Evolutionary conservation across 2,888 invertebrate genomes (phyloP).

Genomic region (Drosophila stalkeri): DNA sequence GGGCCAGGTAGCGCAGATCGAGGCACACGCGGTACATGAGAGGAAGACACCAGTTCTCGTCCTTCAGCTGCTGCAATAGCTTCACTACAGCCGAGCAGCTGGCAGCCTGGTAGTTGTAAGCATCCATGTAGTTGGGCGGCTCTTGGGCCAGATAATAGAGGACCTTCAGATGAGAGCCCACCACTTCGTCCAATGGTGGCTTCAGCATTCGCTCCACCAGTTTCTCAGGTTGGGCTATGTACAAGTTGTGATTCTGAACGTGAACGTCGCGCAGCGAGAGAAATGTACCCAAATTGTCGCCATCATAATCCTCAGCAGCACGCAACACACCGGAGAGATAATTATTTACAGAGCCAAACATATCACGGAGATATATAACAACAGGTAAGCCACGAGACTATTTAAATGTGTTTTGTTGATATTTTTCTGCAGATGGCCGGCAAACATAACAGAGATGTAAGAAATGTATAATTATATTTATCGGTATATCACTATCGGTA

Average conservation of each 20-base stretch:
- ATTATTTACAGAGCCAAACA: constrained; percentile 81
- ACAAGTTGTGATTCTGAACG: constrained; percentile 89
- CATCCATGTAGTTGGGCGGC: constrained; percentile 87
- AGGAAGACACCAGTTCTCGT: constrained; percentile 98
- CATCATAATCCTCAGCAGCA: constrained; percentile 88
- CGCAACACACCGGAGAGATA: constrained; percentile 86
- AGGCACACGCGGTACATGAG: constrained; percentile 95
- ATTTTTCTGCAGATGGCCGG: constrained; percentile 14
- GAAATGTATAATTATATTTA: background rate
- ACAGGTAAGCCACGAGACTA: background rate
- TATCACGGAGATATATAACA: constrained; percentile 10
- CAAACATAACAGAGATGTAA: constrained; percentile 9
- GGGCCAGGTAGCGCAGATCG: constrained; percentile 94
- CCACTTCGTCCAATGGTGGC: constrained; percentile 91
- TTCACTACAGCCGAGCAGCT: constrained; percentile 92
- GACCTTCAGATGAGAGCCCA: constrained; percentile 90
- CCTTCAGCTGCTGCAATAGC: constrained; percentile 93
- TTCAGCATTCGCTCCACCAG: constrained; percentile 90
- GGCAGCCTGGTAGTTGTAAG: constrained; percentile 92
- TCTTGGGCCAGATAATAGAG: constrained; percentile 85
- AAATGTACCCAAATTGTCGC: constrained; percentile 87
- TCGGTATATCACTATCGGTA: constrained; percentile 10
- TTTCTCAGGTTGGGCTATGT: constrained; percentile 89
- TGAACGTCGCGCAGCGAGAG: constrained; percentile 90
- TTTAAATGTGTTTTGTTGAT: constrained; percentile 12